phyloP scores from a whole-genome alignment of 2,888 invertebrate genomes.

The Zonitis immaculata region DNA sequence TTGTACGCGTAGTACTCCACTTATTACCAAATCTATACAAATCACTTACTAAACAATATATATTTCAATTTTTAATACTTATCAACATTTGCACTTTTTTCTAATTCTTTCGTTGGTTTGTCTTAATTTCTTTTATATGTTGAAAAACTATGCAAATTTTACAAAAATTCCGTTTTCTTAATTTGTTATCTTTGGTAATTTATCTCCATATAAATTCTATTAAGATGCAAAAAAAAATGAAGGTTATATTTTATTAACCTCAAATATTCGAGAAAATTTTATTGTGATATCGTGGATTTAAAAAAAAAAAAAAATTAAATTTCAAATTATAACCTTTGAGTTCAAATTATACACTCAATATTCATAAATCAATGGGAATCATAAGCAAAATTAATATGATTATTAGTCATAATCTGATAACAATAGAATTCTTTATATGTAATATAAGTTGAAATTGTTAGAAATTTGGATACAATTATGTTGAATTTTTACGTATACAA shows the following conservation, averaged over 20 bases:
- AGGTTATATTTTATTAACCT: not conserved
- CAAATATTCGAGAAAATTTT: not conserved
- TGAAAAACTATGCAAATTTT: not conserved
- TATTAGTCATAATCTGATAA: not conserved
- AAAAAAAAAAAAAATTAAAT: not conserved
- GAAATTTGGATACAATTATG: not conserved
- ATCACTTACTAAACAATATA: not conserved
- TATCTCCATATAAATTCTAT: not conserved
- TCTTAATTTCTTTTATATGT: no score
- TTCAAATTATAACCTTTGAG: not conserved
- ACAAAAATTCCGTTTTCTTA: not conserved
- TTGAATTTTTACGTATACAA: not conserved
- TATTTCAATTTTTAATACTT: not conserved
- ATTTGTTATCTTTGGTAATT: not conserved
- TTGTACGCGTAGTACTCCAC: slow-evolving; percentile 3
- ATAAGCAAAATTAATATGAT: not conserved
- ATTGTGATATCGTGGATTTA: not conserved
- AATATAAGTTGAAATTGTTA: not conserved
- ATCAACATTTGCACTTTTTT: not conserved
- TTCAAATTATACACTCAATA: not conserved
- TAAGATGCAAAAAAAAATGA: not conserved
- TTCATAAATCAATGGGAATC: not conserved
- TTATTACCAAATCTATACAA: slow-evolving; percentile 1
- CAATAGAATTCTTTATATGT: not conserved
- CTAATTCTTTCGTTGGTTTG: not conserved